Evolutionary conservation across 1,140 invertebrate genomes (phyloP).

Genomic region (Parapsyche elsis): DNA sequence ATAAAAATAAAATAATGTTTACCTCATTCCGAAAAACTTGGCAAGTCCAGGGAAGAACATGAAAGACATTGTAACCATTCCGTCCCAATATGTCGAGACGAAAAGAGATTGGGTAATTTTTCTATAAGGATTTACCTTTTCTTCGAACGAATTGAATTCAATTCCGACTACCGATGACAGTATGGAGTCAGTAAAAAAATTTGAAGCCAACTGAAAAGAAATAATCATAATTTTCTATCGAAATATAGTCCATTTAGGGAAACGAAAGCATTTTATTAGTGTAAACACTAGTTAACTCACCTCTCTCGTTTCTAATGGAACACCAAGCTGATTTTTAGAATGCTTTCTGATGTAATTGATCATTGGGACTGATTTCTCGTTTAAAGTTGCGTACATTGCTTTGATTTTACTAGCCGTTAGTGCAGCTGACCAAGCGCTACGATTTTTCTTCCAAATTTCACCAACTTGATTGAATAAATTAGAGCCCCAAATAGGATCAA

Average conservation of each 20-base stretch:
- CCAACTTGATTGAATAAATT: conserved; percentile 56
- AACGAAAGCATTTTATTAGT: no score
- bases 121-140: background rate
- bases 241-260: no score
- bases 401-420: conserved; percentile 59
- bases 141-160: conserved; percentile 14
- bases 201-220: conserved; percentile 1
- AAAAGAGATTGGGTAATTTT: background rate
- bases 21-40: conserved; percentile 28
- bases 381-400: conserved; percentile 43
- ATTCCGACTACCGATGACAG: background rate
- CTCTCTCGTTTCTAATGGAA: conserved; percentile 15
- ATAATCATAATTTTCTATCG: no score
- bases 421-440: conserved; percentile 43
- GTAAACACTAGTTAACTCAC: background rate
- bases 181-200: conserved; percentile 11
- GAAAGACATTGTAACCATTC: conserved; percentile 17
- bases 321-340: background rate
- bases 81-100: background rate
- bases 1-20: background rate
- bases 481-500: conserved; percentile 54
- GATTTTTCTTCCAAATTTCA: conserved; percentile 57
- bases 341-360: conserved; percentile 4
- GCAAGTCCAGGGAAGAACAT: conserved; percentile 11
- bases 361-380: conserved; percentile 31